Evolutionary conservation across 2,888 invertebrate genomes (phyloP), one percentile per base, ranked within the genome.

Genomic region (Dioctria rufipes): DNA sequence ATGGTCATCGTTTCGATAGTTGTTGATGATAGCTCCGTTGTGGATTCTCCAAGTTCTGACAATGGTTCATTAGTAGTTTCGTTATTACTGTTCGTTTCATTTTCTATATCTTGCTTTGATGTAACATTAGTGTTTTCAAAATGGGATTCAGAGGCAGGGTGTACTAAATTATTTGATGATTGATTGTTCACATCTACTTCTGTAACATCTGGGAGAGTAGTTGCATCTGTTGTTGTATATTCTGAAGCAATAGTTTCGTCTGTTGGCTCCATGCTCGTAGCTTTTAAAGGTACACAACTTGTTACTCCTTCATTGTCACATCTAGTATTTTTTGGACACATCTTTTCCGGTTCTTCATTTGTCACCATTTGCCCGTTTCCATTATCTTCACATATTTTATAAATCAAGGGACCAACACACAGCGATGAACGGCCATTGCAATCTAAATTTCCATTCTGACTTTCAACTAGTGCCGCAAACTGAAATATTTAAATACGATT

Each of bases 351-450:
- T 5, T 86, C 86, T 3, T 77, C 60, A 39, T 81, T 69, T 1
- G 87, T 85, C 46, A 84, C 81, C 79, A 82, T 84, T 5, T 71
- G 79, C 5, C 86, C 86, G 25, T 80, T 81, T 13, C 61, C 81
- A 82, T 85, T 84, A 0, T 81, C 71, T 3, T 80, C 49, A 78
- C 88, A 88, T 1, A 67, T 40, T 71, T 86, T 86, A 77, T 86
- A 88, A 80, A 84, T 85, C 0, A 86, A 81, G 0, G 87, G 86
- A n/a, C 87, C 88, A 11, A 88, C 86, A 80, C 88, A 88, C 3
- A 87, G 85, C 3, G 86, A 85, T 9, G 80, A 46, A 77, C 85
- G 86, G 3, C 88, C 88, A 83, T 85, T 84, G 75, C 88, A 88
- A 63, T 84, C 84, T 5, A 83, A 80, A 63, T 46, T 43, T 54